Conservation (phyloP, 2,888 invertebrate genomes). For the Scaptomyza caliginosa region DNA sequence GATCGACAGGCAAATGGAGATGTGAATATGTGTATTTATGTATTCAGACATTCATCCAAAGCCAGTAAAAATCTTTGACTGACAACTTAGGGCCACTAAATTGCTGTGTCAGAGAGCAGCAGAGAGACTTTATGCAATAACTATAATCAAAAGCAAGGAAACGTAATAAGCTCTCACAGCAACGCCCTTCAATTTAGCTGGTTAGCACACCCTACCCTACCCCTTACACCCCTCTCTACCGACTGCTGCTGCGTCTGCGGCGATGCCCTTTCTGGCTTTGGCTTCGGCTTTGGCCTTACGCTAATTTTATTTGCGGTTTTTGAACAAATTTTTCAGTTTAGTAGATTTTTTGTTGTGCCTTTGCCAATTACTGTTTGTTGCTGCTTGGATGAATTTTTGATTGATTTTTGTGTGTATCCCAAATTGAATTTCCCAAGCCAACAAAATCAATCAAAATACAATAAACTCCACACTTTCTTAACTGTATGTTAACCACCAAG, state of each 20-base stretch:
- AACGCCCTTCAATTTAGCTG: constrained; percentile 72
- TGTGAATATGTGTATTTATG: not conserved
- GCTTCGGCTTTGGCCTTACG: constrained; percentile 29
- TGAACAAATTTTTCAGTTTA: constrained; percentile 29
- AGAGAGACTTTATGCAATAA: constrained; percentile 32
- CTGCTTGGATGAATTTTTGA: constrained; percentile 47
- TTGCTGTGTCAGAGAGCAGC: constrained; percentile 37
- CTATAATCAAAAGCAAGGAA: constrained; percentile 55
- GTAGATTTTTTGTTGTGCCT: not conserved
- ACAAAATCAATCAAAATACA: constrained; percentile 62
- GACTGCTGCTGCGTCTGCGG: not conserved
- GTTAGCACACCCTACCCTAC: constrained; percentile 24
- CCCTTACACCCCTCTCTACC: not conserved
- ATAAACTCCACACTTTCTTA: constrained; percentile 28
- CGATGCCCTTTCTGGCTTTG: not conserved
- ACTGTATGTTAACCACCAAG: constrained; percentile 34
- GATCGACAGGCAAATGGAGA: constrained; percentile 1
- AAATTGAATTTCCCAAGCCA: constrained; percentile 66
- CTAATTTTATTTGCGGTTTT: constrained; percentile 76
- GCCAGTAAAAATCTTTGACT: constrained; percentile 55
- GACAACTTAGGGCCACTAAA: constrained; percentile 67
- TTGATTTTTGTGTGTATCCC: constrained; percentile 49
- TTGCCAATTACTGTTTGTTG: constrained; percentile 34
- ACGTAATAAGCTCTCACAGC: constrained; percentile 65
- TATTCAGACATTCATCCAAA: constrained; percentile 16